Conservation (phyloP, 2,113 vertebrate genomes). For the Tachuris rubrigastra region DNA sequence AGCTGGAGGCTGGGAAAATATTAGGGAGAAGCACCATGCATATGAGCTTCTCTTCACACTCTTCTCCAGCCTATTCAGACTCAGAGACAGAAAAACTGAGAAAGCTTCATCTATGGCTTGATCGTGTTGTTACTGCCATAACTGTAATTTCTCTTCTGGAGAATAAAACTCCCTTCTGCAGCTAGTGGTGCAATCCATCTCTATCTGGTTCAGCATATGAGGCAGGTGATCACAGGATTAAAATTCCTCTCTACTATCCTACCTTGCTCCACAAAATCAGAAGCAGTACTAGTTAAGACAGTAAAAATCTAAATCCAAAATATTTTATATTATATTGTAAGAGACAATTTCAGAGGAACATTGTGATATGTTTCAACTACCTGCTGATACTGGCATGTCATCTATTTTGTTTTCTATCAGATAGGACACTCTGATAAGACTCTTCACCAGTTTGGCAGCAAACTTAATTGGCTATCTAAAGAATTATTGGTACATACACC, state of each 20-base stretch:
- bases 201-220: background rate
- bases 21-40: background rate
- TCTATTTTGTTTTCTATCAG: background rate
- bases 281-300: background rate
- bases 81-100: background rate
- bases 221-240: background rate
- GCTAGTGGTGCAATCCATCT: background rate
- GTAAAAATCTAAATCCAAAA: background rate
- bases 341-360: background rate
- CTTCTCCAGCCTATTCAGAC: background rate
- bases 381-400: background rate
- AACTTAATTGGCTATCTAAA: background rate
- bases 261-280: background rate
- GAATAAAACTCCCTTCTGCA: background rate
- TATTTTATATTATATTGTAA: background rate
- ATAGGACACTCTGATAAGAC: background rate
- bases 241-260: background rate
- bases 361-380: background rate
- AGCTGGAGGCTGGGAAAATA: background rate
- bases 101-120: background rate
- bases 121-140: background rate
- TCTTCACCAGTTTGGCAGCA: background rate
- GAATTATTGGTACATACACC: background rate
- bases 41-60: background rate
- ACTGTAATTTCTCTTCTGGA: background rate